These are phyloP conservation scores for Dasyurus viverrinus DNA, from an alignment of 2,113 vertebrate species.

Conservation along the genomic window DNA sequence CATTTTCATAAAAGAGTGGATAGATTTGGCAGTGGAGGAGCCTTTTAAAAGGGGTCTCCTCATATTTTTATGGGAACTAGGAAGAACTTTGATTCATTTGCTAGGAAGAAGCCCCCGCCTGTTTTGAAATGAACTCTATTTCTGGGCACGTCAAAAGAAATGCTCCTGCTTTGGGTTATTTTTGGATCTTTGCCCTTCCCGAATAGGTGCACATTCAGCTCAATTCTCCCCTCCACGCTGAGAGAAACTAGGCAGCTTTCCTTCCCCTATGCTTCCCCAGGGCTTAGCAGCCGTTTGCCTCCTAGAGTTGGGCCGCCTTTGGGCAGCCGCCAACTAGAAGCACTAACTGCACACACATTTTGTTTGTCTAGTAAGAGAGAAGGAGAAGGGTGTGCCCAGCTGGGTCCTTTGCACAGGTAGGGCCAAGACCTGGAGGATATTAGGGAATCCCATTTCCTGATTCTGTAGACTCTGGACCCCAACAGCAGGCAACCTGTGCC, in stretches of 20 bases:
- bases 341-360: neutral
- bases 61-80: neutral
- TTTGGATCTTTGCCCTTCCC: conserved; percentile 77
- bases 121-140: conserved; percentile 69
- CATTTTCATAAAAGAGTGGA: neutral
- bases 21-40: neutral
- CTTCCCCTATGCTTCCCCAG: neutral
- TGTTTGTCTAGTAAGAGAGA: neutral
- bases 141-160: conserved; percentile 76
- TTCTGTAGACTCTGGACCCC: neutral
- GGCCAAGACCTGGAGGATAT: neutral
- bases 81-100: conserved; percentile 35
- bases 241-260: conserved; percentile 38
- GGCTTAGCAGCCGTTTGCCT: conserved; percentile 10
- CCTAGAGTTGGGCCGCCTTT: neutral
- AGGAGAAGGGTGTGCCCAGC: neutral
- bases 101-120: conserved; percentile 30
- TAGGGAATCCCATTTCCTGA: neutral
- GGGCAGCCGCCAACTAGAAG: neutral
- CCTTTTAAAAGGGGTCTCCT: neutral
- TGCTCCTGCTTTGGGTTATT: conserved; percentile 72
- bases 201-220: conserved; percentile 72
- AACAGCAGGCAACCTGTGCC: neutral
- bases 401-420: neutral
- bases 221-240: conserved; percentile 35